Evolutionary conservation across 2,113 vertebrate genomes (phyloP), one percentile per base, ranked within the genome.

Genomic region (Tachuris rubrigastra): DNA sequence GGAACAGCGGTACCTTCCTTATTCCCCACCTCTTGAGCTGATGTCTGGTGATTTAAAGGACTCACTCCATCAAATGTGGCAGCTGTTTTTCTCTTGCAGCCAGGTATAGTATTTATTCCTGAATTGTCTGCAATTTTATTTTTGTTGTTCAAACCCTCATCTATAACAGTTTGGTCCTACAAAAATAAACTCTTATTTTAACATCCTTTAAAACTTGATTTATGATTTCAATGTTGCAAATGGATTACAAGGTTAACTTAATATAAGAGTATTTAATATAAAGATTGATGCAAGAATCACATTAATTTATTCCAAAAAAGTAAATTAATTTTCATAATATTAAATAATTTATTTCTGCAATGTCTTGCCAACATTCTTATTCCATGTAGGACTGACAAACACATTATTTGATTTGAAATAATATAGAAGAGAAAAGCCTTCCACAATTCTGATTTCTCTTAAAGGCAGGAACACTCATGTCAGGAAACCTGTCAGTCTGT

Each of bases 91-190:
- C 37, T 93, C 63, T 92, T 74, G 65, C 73, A 85, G 31, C 58
- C 18, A 0, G 74, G 75, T 49, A 44, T 14, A 30, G 58, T 27
- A 28, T 95, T 96, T 27, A 28, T 95, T 96, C 87, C 87, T 91
- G 42, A 81, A 71, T 16, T 82, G 77, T 27, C 87, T 93, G 41
- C 81, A 67, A 78, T 92, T 88, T 87, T 90, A 66, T 2, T 89
- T 95, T 13, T 95, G 96, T 55, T 78, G 67, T 90, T 76, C 75
- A 31, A 66, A 85, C 6, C 92, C 91, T 66, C 77, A 92, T 93
- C 58, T 94, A n/a, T 77, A 95, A 39, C 93, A 89, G 78, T 88
- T 85, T n/a, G 87, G 53, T 41, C 96, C 98, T 98, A 90, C 6
- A 31, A 90, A 84, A 96, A 91, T 17, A 79, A 93, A 85, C 58